Conservation (phyloP, 2,888 invertebrate species). For the Lepidocyrtoides sp. region DNA sequence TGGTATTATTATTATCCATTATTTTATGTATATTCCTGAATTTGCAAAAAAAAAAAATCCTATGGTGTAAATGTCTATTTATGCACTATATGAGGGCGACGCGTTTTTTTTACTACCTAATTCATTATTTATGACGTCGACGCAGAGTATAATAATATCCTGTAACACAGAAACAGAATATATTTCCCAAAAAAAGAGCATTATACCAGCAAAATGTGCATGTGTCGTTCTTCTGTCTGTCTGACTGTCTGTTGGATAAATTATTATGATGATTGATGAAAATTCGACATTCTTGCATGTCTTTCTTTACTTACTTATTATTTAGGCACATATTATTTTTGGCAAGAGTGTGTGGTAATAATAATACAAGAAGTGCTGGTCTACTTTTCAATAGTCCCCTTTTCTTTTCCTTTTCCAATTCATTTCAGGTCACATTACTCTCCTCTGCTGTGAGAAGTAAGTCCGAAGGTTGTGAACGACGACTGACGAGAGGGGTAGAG, state of each 20-base stretch:
- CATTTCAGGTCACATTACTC: constrained; percentile 26
- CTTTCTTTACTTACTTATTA: background rate
- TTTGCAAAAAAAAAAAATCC: too few species aligned
- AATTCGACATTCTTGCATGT: constrained; percentile 47
- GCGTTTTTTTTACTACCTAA: too few species aligned
- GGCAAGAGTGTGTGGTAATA: background rate
- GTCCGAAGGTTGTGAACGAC: constrained; percentile 1
- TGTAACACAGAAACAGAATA: background rate
- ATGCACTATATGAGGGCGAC: too few species aligned
- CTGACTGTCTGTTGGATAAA: background rate
- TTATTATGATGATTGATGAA: constrained; percentile 66
- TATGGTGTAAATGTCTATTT: too few species aligned
- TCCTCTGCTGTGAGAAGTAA: constrained; percentile 9
- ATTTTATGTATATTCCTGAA: too few species aligned
- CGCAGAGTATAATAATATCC: background rate
- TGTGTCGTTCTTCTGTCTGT: constrained; percentile 33
- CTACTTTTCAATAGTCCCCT: constrained; percentile 12
- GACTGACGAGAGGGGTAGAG: too few species aligned
- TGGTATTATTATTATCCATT: too few species aligned
- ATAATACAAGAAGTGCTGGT: background rate
- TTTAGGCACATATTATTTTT: background rate
- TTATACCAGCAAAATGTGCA: constrained; percentile 6
- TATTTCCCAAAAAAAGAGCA: too few species aligned
- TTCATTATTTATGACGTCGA: too few species aligned
- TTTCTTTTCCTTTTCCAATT: constrained; percentile 41